Evolutionary conservation across 2,888 invertebrate species (phyloP).

Genomic region (Melinaea menophilus): DNA sequence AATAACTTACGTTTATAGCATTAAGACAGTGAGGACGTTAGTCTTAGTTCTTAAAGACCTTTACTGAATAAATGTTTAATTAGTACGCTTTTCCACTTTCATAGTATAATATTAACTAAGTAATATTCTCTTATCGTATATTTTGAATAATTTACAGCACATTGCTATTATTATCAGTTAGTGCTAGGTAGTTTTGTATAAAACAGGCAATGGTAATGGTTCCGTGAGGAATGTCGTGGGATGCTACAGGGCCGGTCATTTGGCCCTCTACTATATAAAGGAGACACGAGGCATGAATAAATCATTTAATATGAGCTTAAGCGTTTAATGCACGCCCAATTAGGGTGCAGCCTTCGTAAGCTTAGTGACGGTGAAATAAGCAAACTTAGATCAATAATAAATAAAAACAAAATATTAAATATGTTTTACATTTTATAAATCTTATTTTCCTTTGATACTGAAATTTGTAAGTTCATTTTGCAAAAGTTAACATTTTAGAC

Average conservation of each 20-base stretch:
- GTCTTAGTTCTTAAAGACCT: slow-evolving; percentile 7
- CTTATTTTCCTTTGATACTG: too few relatives aligned
- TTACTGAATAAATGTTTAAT: slow-evolving; percentile 28
- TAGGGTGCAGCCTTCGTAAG: slow-evolving; percentile 39
- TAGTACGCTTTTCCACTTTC: slow-evolving; percentile 20
- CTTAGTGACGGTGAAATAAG: slow-evolving; percentile 13
- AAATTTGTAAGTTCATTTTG: too few relatives aligned
- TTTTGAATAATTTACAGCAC: neutral
- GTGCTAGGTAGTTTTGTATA: neutral
- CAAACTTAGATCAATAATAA: neutral
- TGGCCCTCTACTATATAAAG: slow-evolving; percentile 28
- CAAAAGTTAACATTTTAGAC: too few relatives aligned
- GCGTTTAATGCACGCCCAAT: slow-evolving; percentile 62
- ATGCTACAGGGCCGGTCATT: slow-evolving; percentile 19
- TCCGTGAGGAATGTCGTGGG: neutral
- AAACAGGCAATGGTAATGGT: slow-evolving; percentile 14
- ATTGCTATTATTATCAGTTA: slow-evolving; percentile 11
- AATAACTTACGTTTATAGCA: slow-evolving; percentile 11
- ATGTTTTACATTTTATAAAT: too few relatives aligned
- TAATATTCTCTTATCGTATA: neutral
- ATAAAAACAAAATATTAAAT: too few relatives aligned
- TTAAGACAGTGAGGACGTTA: slow-evolving; percentile 7
- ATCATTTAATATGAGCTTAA: slow-evolving; percentile 62
- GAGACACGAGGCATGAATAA: slow-evolving; percentile 47
- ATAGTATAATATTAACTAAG: slow-evolving; percentile 11